Evolutionary conservation across 2,113 vertebrate genomes (phyloP), one percentile per base, ranked within the genome.

Genomic region (Hymenochirus boettgeri): DNA sequence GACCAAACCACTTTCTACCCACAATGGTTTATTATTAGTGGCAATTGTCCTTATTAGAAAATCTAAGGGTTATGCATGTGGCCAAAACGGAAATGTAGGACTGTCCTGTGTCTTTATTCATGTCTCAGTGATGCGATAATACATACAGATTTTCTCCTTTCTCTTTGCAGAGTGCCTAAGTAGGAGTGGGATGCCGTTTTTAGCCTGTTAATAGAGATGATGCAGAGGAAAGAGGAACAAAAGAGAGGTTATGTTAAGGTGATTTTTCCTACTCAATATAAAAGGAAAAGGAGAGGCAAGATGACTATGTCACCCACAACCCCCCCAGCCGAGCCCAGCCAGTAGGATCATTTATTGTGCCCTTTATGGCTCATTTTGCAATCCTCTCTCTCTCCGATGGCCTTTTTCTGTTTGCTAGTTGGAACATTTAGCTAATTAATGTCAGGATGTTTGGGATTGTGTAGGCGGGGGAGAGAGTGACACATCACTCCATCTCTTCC

Each of bases 161-260:
- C 15, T 31, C 33, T 35, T 35, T 35, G 82, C 85, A 90, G 89
- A 90, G 83, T 62, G 84, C 90, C 72, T 94, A 94, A 85, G 85
- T 81, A 91, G 88, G 75, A 92, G 67, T 0, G 93, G 93, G 76
- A 93, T 95, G 93, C 79, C 87, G 70, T 96, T 96, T 72, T 90
- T 98, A 56, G 83, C 91, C 84, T 98, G 95, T 87, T 98, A 83
- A 90, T 57, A 18, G 60, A 79, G 75, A 80, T 67, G 57, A 53
- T 75, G 70, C 53, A 72, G 35, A 66, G 58, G 57, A 63, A 19
- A 71, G 17, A 31, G 26, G 52, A 54, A 76, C 70, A 76, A 85
- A 78, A 76, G 73, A 18, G 62, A 13, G 74, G 76, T 84, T 78
- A 69, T 50, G 48, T 65, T 54, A 70, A 86, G 77, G 84, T 73